Conservation (phyloP, 2,888 invertebrate species). For the Pycnomerus fuliginosus region DNA sequence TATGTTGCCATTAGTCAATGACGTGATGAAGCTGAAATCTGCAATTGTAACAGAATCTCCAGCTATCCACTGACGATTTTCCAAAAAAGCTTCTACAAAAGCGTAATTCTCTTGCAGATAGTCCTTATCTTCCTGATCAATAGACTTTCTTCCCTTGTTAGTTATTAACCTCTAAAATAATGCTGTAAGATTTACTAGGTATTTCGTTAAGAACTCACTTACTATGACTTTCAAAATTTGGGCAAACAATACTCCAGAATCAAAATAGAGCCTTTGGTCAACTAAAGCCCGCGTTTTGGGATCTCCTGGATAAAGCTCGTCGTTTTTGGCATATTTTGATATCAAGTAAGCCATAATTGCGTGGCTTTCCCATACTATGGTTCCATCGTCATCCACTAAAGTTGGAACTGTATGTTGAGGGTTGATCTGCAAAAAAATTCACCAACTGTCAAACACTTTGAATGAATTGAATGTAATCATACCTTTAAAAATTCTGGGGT, state of each 20-base stretch:
- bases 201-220: too few relatives aligned
- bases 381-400: conserved; percentile 58
- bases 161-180: too few relatives aligned
- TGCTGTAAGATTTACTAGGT: too few relatives aligned
- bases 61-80: conserved; percentile 37
- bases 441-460: too few relatives aligned
- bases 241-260: conserved; percentile 56
- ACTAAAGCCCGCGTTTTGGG: conserved; percentile 54
- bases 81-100: conserved; percentile 13
- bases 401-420: conserved; percentile 67
- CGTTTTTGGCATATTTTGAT: conserved; percentile 57
- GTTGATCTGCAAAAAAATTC: too few relatives aligned
- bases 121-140: conserved; percentile 15
- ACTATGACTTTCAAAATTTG: too few relatives aligned
- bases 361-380: conserved; percentile 64
- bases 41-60: conserved; percentile 49
- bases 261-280: conserved; percentile 59
- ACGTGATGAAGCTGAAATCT: conserved; percentile 52
- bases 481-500: too few relatives aligned
- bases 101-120: conserved; percentile 14
- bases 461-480: too few relatives aligned
- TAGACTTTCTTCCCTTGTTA: conserved; percentile 6
- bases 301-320: conserved; percentile 59
- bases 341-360: conserved; percentile 65
- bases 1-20: conserved; percentile 50